Evolutionary conservation across 1,140 invertebrate genomes (phyloP).

Genomic region (Andricus grossulariae): DNA sequence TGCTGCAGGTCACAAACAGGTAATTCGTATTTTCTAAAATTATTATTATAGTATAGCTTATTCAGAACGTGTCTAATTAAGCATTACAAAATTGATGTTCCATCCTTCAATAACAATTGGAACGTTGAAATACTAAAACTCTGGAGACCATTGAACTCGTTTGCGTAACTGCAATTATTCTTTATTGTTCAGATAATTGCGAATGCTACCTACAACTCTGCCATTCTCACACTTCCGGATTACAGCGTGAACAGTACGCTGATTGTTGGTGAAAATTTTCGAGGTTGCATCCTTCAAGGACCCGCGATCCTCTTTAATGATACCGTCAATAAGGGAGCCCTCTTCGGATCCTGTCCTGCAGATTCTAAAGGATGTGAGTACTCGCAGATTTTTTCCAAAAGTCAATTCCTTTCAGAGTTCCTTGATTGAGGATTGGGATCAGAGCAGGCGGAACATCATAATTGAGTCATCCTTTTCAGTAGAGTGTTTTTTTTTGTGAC

Average conservation of each 20-base stretch:
- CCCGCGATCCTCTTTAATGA: constrained; percentile 87
- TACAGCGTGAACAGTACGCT: constrained; percentile 79
- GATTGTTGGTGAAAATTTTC: constrained; percentile 87
- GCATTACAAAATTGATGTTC: no score
- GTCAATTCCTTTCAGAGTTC: constrained; percentile 1
- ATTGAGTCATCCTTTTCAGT: not conserved
- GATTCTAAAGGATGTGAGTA: constrained; percentile 80
- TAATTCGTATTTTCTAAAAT: constrained; percentile 46
- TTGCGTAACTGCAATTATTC: constrained; percentile 18
- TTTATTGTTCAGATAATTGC: constrained; percentile 79
- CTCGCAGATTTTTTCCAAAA: not conserved
- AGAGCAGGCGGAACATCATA: not conserved
- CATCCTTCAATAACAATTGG: no score
- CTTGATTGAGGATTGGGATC: not conserved
- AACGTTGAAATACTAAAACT: not conserved
- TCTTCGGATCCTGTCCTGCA: constrained; percentile 85
- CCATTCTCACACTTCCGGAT: constrained; percentile 82
- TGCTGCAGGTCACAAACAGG: constrained; percentile 76
- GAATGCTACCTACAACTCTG: constrained; percentile 86
- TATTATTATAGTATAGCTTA: not conserved
- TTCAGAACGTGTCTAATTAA: no score
- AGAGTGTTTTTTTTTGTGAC: not conserved
- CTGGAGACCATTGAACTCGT: not conserved
- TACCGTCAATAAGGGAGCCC: constrained; percentile 79
- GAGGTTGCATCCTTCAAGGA: constrained; percentile 89